A percentile compares a stretch with the other conserved stretches of the same genome.
Conservation (phyloP, 2,113 vertebrate species). For the Smithornis capensis region DNA sequence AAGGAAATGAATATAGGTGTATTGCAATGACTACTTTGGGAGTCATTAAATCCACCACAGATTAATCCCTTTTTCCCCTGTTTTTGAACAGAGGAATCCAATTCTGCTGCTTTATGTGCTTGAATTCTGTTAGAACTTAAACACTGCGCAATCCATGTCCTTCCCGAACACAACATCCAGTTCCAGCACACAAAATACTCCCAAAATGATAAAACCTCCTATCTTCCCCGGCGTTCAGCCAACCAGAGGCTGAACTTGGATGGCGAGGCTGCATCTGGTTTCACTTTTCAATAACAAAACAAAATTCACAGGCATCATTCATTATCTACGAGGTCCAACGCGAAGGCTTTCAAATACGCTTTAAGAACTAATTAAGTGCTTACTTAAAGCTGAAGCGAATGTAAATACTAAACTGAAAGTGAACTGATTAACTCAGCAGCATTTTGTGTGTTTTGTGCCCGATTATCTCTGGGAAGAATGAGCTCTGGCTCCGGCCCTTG, state of each 20-base stretch:
- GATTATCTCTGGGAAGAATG: not conserved
- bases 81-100: not conserved
- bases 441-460: not conserved
- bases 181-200: not conserved
- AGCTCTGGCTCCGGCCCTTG: slow-evolving; percentile 4
- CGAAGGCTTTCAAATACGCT: not conserved
- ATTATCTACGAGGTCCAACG: not conserved
- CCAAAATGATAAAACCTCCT: not conserved
- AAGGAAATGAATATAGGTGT: not conserved
- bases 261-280: not conserved
- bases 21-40: not conserved
- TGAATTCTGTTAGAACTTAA: not conserved
- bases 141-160: not conserved
- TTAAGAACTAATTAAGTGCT: slow-evolving; percentile 32
- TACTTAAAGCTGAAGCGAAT: not conserved
- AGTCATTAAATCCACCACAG: not conserved
- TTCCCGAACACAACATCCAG: not conserved
- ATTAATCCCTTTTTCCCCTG: not conserved
- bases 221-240: not conserved
- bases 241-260: not conserved
- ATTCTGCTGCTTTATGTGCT: not conserved
- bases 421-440: not conserved
- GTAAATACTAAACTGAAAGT: not conserved
- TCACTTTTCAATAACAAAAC: slow-evolving; percentile 22
- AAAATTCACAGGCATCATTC: not conserved